Evolutionary conservation across 2,888 invertebrate species (phyloP).

Genomic region (Pseudococcus jackbeardsleyi): DNA sequence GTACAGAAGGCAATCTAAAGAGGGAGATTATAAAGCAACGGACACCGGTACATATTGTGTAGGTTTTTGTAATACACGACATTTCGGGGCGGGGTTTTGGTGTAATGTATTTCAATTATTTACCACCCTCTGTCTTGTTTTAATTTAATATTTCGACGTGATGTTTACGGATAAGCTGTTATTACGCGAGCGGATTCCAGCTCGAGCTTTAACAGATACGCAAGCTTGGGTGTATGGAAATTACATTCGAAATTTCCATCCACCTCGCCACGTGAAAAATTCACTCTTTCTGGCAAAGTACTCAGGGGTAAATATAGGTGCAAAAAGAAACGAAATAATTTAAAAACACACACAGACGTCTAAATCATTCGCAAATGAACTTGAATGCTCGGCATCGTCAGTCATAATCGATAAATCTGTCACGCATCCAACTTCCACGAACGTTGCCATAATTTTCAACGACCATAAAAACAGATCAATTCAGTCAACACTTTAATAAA

Average conservation of each 20-base stretch:
- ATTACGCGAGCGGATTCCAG: not conserved
- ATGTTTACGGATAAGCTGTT: conserved; percentile 25
- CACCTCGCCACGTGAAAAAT: not conserved
- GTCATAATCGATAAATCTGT: conserved; percentile 32
- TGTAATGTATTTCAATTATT: conserved; percentile 42
- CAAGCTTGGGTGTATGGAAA: not conserved
- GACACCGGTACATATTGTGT: not conserved
- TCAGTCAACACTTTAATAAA: conserved; percentile 19
- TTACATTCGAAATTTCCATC: not conserved
- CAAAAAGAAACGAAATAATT: not conserved
- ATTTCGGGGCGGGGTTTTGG: not conserved
- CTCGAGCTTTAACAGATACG: not conserved
- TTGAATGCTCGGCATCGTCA: conserved; percentile 19
- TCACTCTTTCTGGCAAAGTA: not conserved
- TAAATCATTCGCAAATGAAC: conserved; percentile 21
- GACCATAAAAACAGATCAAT: conserved; percentile 9
- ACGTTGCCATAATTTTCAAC: conserved; percentile 1
- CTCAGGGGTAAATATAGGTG: not conserved
- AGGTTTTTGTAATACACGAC: not conserved
- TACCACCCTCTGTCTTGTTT: conserved; percentile 38
- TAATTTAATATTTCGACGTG: conserved; percentile 41
- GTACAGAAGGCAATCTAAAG: too few species aligned
- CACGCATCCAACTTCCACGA: not conserved
- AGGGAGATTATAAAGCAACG: not conserved
- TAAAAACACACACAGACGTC: conserved; percentile 23